These are phyloP conservation scores for Plodia interpunctella DNA, from an alignment of 1,140 invertebrate genomes.

Conservation along the genomic window DNA sequence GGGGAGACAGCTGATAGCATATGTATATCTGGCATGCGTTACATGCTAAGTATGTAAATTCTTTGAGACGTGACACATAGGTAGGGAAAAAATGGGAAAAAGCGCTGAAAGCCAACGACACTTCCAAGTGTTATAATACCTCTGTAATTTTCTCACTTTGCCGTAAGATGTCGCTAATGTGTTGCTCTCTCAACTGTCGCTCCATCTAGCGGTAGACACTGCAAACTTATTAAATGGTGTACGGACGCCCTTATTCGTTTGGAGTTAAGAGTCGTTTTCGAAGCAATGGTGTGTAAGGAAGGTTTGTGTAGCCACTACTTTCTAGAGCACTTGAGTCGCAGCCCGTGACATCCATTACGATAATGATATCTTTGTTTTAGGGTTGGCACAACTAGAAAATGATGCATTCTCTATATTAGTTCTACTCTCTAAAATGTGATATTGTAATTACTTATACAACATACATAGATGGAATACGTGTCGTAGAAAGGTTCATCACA, in stretches of 20 bases:
- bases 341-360: slow-evolving; percentile 73
- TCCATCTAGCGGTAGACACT: slow-evolving; percentile 46
- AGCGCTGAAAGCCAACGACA: slow-evolving; percentile 37
- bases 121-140: slow-evolving; percentile 50
- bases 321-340: slow-evolving; percentile 63
- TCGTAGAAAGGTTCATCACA: no score
- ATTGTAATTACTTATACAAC: no score
- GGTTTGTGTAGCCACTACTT: slow-evolving; percentile 35
- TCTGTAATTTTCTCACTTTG: slow-evolving; percentile 65
- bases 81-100: slow-evolving; percentile 11
- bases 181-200: slow-evolving; percentile 55
- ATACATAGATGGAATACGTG: no score
- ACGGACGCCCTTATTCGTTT: neutral
- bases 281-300: slow-evolving; percentile 16
- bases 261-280: slow-evolving; percentile 22
- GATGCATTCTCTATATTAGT: neutral
- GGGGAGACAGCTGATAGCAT: no score
- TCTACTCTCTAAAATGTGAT: no score
- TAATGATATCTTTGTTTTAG: slow-evolving; percentile 63
- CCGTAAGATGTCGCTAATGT: slow-evolving; percentile 71
- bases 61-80: no score
- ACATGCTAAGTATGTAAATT: no score
- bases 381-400: slow-evolving; percentile 24
- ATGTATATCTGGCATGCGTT: no score
- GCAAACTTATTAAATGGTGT: slow-evolving; percentile 28